Conservation (phyloP, 30 jellyfish, hydroid and myxozoan species). For the Clytia hemisphaerica region DNA sequence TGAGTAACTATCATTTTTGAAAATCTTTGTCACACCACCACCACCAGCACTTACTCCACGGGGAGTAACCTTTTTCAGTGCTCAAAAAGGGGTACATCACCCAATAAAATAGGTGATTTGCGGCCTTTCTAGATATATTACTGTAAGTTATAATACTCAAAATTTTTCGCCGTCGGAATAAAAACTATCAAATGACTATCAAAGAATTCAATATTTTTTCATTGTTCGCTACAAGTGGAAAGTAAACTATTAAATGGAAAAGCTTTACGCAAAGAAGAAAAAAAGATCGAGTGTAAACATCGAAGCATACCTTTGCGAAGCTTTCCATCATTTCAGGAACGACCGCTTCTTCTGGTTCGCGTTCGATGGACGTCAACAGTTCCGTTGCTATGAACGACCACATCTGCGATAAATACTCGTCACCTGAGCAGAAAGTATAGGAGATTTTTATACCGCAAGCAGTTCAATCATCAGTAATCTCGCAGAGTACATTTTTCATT, state of each 20-base stretch:
- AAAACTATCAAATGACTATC: no score
- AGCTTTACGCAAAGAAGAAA: background rate
- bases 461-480: background rate
- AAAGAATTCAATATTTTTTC: no score
- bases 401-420: slow-evolving; percentile 77
- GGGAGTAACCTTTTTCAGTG: no score
- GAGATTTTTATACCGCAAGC: no score
- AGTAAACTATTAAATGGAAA: background rate
- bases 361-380: slow-evolving; percentile 70
- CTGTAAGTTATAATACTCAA: no score
- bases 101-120: no score
- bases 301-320: slow-evolving; percentile 75
- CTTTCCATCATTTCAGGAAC: slow-evolving; percentile 98
- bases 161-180: no score
- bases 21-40: no score
- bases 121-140: no score
- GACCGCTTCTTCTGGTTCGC: slow-evolving; percentile 96
- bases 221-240: background rate
- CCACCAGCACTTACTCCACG: no score
- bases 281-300: background rate
- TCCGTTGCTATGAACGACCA: slow-evolving; percentile 91
- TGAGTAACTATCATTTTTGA: no score
- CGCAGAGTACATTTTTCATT: background rate
- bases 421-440: slow-evolving; percentile 44
- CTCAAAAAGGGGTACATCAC: no score